Percentiles rank a stretch among this genome's conserved stretches.
Evolutionary conservation across 2,797 vertebrate species (phyloP).

Genomic region (Chromobotia macracanthus): DNA sequence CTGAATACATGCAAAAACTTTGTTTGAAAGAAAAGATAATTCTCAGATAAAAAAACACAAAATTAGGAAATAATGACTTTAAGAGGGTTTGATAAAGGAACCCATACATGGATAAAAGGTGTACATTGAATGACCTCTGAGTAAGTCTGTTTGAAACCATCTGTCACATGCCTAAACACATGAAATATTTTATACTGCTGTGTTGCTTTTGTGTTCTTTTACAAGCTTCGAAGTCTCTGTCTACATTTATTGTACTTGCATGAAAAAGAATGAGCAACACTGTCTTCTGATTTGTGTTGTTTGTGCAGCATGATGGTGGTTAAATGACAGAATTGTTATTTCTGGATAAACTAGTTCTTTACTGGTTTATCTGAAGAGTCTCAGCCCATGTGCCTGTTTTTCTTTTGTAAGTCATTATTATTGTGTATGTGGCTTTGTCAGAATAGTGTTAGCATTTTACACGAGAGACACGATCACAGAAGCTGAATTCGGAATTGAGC

Average conservation of each 20-base stretch:
- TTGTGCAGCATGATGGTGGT: background rate
- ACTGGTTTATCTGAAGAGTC: conserved; percentile 11
- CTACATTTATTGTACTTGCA: background rate
- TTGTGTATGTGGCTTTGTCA: conserved; percentile 10
- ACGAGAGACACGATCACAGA: conserved; percentile 34
- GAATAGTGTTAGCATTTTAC: conserved; percentile 2
- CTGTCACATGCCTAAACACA: too few relatives aligned
- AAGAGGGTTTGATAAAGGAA: background rate
- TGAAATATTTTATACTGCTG: too few relatives aligned
- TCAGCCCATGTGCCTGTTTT: background rate
- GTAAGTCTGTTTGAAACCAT: too few relatives aligned
- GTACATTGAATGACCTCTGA: background rate
- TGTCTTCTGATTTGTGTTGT: background rate
- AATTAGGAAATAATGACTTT: background rate
- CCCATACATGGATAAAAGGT: background rate
- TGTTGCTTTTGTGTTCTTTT: too few relatives aligned
- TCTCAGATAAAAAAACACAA: too few relatives aligned
- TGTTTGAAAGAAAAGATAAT: too few relatives aligned
- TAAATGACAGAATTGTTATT: background rate
- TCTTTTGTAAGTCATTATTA: conserved; percentile 21
- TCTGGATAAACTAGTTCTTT: background rate
- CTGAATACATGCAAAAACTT: too few relatives aligned
- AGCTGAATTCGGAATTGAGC: conserved; percentile 21
- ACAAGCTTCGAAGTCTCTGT: too few relatives aligned
- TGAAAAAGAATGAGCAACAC: background rate